Base-by-base conservation (phyloP, 2,113 vertebrate species). In the Salvelinus sp. region DNA sequence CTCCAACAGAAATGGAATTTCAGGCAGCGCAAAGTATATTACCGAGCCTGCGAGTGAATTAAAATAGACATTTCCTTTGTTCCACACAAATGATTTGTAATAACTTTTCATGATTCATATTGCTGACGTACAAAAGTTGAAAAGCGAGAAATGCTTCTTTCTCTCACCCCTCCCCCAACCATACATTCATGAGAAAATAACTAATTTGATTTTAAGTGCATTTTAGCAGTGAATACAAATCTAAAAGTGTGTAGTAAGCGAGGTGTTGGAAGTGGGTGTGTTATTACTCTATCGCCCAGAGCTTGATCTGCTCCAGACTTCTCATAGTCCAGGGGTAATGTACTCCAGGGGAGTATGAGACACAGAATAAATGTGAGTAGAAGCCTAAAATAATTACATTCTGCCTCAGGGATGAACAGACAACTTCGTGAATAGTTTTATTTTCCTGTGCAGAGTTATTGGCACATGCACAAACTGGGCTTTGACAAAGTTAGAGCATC, bases 331-430 rank as follows among this genome's bases (percentile, higher is more conserved):
- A 33, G 5, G 30, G 30, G 30, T 6, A 33, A 33, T 33, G 33
- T 33, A 6, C 33, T 33, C 33, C 33, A 33, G 47, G 28, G 48
- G 73, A 87, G 77, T 70, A 23, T 54, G 80, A 81, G 81, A 78
- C 16, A 69, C 13, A 70, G 77, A 82, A 83, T 78, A 80, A 77
- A 83, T 83, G 70, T 81, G 70, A 73, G 76, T 74, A 79, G 67
- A 86, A 88, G 82, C 86, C 79, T 83, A 89, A 79, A 72, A 84
- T 79, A 84, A 80, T 76, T 78, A 80, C 30, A 20, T 68, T 33
- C 67, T 74, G 74, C 87, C 82, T 79, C n/a, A 70, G 74, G 88
- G 81, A 85, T 74, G 50, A 79, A 76, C 50, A 18, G 65, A 78
- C 62, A 79, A 66, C 76, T 83, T 82, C 47, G 54, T n/a, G 79